phyloP scores from a whole-genome alignment of 30 jellyfish, hydroid and myxozoan genomes.

The Cassiopea andromeda region DNA sequence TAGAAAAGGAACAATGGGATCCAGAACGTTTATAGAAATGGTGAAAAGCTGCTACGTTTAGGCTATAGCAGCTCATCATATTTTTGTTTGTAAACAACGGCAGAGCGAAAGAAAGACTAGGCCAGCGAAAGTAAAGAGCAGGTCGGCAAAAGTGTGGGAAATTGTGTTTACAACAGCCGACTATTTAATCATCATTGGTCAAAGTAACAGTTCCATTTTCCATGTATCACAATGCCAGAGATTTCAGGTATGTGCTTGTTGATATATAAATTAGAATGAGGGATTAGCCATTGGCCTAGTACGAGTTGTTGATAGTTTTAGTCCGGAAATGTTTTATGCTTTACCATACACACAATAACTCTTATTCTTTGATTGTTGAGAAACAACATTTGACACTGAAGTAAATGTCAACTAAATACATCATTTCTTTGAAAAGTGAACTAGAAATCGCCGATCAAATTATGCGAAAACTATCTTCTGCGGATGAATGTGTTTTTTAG shows the following conservation, averaged over 20 bases:
- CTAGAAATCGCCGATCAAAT: too few relatives aligned
- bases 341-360: neutral
- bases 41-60: conserved; percentile 20
- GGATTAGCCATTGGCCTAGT: neutral
- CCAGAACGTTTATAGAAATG: conserved; percentile 26
- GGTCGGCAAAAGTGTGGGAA: conserved; percentile 16
- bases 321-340: neutral
- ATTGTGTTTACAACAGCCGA: neutral
- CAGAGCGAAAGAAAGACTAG: conserved; percentile 8
- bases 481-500: too few relatives aligned
- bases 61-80: neutral
- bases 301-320: neutral
- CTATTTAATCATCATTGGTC: neutral
- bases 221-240: conserved; percentile 59
- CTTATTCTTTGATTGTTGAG: neutral
- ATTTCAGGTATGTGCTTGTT: conserved; percentile 16
- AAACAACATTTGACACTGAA: neutral
- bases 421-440: too few relatives aligned
- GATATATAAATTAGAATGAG: neutral
- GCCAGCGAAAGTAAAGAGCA: conserved; percentile 2
- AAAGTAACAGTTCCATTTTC: neutral
- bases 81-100: conserved; percentile 20
- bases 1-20: conserved; percentile 30
- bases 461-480: too few relatives aligned
- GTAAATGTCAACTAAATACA: too few relatives aligned